Conservation (phyloP, 2,888 invertebrate species). For the Matsumyia berberina region DNA sequence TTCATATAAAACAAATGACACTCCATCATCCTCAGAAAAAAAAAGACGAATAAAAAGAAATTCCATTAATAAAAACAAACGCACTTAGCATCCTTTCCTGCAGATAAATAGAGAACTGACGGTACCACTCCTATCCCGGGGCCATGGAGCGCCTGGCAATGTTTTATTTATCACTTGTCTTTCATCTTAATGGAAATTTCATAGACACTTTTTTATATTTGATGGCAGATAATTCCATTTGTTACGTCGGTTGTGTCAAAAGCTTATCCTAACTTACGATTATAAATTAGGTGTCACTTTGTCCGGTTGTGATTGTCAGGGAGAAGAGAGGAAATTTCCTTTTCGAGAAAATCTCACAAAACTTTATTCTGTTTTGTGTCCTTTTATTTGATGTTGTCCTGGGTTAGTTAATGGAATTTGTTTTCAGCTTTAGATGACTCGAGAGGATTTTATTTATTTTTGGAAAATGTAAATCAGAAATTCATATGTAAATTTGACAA, state of each 20-base stretch:
- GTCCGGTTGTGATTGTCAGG: conserved; percentile 26
- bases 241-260: conserved; percentile 32
- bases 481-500: no score
- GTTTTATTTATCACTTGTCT: conserved; percentile 58
- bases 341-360: neutral
- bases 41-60: conserved; percentile 9
- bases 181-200: conserved; percentile 44
- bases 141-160: conserved; percentile 26
- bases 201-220: conserved; percentile 35
- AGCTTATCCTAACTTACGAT: conserved; percentile 44
- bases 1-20: neutral
- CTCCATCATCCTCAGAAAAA: neutral
- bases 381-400: neutral
- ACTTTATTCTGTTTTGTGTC: neutral
- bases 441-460: no score
- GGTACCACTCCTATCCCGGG: neutral
- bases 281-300: conserved; percentile 51
- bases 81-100: conserved; percentile 17
- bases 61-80: conserved; percentile 35
- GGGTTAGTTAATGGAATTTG: conserved; percentile 27
- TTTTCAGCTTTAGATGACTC: no score
- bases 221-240: conserved; percentile 53
- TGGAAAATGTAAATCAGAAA: no score
- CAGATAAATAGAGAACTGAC: conserved; percentile 17
- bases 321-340: neutral